Base-by-base conservation (phyloP, 2,797 vertebrate species). In the Darevskia nairensis region DNA sequence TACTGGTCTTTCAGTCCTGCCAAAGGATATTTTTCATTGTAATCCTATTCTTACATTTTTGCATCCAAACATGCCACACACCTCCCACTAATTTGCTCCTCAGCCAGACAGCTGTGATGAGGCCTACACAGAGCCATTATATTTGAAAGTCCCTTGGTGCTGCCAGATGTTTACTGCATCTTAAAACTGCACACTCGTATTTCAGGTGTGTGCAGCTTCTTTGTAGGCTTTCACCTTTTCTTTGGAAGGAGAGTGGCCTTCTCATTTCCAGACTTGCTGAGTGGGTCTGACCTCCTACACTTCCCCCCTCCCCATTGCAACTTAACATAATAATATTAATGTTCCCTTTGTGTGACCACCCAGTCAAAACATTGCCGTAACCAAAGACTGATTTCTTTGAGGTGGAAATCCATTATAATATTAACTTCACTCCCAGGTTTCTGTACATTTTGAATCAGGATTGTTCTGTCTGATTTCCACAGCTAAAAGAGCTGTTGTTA, bases 21-120 rank as follows among this genome's bases (percentile, higher is more conserved):
- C 87, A 66, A 61, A 55, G 2, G 84, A 64, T 88, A 75, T 80
- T 72, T 92, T 88, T 89, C 27, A 9, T 71, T 86, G 83, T 88
- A 79, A 64, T 77, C 79, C 80, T 39, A 1, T 94, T 91, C 85
- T 29, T 68, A 41, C 82, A 91, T 78, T 86, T 32, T 89, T 90
- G 80, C 78, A 82, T 88, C 88, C 83, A 84, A 92, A 84, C 83
- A 55, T 23, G 44, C 82, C 50, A 3, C 79, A 29, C 72, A 17
- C 87, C 41, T 92, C 93, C 89, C 90, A 90, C 91, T 89, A 78
- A 39, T 90, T 93, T 92, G 85, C 78, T 91, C 72, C 91, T 89
- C 86, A 90, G 90, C 89, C 82, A 88, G 64, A 32, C 39, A 79
- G 89, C 93, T 92, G 86, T 71, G 82, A 88, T 77, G 6, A 0